A percentile compares a stretch with the other conserved stretches of the same genome.
Conservation (phyloP, 2,113 vertebrate genomes). For the Parotia lawesii region DNA sequence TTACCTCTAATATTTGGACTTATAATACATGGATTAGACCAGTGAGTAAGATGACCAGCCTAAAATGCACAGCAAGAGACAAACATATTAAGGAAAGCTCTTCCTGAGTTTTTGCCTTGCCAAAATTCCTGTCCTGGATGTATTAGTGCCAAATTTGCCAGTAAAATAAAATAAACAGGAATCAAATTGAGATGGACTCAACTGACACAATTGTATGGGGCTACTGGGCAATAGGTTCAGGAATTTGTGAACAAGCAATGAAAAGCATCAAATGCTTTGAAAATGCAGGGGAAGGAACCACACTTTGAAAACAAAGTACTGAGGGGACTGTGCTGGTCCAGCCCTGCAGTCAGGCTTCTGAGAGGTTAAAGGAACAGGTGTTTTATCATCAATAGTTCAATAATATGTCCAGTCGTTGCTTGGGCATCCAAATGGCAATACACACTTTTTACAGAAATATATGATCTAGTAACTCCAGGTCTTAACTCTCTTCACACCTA, state of each 20-base stretch:
- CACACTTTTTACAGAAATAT: background rate
- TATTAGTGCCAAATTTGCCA: background rate
- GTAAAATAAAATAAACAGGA: background rate
- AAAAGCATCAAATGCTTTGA: background rate
- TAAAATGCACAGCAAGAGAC: background rate
- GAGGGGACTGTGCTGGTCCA: background rate
- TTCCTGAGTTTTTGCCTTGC: background rate
- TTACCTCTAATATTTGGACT: background rate
- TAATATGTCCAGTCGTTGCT: background rate
- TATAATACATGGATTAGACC: background rate
- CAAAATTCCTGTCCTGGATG: background rate
- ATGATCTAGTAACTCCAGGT: background rate
- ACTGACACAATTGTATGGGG: background rate
- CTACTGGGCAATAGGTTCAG: background rate
- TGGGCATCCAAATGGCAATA: background rate
- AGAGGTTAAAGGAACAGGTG: background rate
- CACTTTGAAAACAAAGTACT: background rate
- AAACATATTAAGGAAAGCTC: background rate
- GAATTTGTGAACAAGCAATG: background rate
- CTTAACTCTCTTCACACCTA: background rate
- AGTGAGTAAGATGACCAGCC: background rate
- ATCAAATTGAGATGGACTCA: background rate
- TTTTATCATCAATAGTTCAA: background rate
- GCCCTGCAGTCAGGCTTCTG: background rate
- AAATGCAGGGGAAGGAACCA: background rate